Conservation (phyloP, 2,888 invertebrate species). For the Esperia sulphurella region DNA sequence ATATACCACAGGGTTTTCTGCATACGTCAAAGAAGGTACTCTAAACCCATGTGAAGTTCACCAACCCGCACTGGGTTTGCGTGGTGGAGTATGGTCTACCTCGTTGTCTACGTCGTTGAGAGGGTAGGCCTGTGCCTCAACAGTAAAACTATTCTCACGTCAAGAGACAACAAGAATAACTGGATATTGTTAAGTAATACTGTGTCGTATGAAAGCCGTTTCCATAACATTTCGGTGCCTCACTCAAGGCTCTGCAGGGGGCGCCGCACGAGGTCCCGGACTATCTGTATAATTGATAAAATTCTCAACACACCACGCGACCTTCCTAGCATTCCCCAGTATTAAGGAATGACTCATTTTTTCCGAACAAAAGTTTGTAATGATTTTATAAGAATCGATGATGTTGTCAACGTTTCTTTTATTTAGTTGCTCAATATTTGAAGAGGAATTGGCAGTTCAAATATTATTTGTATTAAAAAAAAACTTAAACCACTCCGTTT, state of each 20-base stretch:
- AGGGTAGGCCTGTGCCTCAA: too few species aligned
- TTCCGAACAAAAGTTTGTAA: constrained; percentile 27
- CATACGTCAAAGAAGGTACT: too few species aligned
- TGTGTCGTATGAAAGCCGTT: constrained; percentile 22
- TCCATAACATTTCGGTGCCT: constrained; percentile 22
- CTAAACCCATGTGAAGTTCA: too few species aligned
- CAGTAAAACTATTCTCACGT: too few species aligned
- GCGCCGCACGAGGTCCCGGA: constrained; percentile 33
- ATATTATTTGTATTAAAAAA: background rate
- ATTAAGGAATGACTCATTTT: constrained; percentile 44
- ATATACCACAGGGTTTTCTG: too few species aligned
- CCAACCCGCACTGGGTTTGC: too few species aligned
- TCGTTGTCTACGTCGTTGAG: too few species aligned
- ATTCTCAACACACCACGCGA: constrained; percentile 60
- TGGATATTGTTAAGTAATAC: background rate
- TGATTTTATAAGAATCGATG: constrained; percentile 20
- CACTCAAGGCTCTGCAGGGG: constrained; percentile 35
- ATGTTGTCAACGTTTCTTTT: constrained; percentile 10
- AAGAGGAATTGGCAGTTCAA: background rate
- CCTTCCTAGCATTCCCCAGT: constrained; percentile 54
- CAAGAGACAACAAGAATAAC: too few species aligned
- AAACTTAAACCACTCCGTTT: too few species aligned
- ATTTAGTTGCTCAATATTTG: background rate
- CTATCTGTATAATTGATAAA: constrained; percentile 62
- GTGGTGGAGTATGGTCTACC: too few species aligned